Conservation (phyloP, 2,888 invertebrate genomes). For the Hydraecia micacea region DNA sequence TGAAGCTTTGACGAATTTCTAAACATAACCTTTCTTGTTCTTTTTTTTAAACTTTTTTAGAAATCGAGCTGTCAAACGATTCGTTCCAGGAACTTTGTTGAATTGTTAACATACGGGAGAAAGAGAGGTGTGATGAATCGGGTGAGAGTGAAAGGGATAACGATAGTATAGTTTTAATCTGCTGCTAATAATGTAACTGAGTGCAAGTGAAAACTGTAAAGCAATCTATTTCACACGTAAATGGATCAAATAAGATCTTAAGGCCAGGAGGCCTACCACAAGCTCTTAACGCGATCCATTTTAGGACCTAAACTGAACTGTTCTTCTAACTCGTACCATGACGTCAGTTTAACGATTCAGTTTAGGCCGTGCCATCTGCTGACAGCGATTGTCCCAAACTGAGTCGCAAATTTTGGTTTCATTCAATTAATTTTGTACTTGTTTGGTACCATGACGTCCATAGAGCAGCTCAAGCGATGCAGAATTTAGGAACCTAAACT, state of each 20-base stretch:
- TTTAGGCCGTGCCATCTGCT: too few relatives aligned
- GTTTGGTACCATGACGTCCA: too few relatives aligned
- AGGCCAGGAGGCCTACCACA: too few relatives aligned
- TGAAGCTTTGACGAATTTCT: neutral
- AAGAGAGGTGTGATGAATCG: slow-evolving; percentile 8
- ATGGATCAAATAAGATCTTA: neutral
- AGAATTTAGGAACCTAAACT: too few relatives aligned
- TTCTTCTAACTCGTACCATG: too few relatives aligned
- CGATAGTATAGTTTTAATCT: slow-evolving; percentile 26
- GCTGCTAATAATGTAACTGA: slow-evolving; percentile 10
- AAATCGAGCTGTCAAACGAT: slow-evolving; percentile 53
- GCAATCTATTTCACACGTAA: neutral
- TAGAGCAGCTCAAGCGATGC: too few relatives aligned
- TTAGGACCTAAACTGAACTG: too few relatives aligned
- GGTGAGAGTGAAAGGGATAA: slow-evolving; percentile 40
- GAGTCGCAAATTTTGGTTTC: too few relatives aligned
- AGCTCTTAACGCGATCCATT: too few relatives aligned
- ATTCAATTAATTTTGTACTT: too few relatives aligned
- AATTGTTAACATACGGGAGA: slow-evolving; percentile 46
- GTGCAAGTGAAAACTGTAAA: slow-evolving; percentile 23
- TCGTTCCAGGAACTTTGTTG: slow-evolving; percentile 60
- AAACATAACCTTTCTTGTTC: slow-evolving; percentile 36
- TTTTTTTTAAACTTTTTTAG: slow-evolving; percentile 21
- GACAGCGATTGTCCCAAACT: too few relatives aligned
- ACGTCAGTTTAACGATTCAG: too few relatives aligned